Evolutionary conservation across 2,797 vertebrate species (phyloP).

Genomic region (Hoplostethus atlanticus): DNA sequence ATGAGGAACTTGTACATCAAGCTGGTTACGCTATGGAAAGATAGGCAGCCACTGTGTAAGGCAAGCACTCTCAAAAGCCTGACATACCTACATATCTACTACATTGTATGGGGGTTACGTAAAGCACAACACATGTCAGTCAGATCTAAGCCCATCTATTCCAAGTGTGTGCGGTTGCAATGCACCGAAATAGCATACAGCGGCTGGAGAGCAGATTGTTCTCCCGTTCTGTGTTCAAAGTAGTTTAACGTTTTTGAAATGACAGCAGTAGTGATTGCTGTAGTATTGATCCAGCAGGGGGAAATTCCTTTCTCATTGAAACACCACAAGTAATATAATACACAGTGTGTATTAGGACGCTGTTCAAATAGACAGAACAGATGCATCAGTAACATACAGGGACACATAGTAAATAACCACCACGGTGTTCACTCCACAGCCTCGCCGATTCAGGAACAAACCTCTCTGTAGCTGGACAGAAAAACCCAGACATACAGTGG

Average conservation of each 20-base stretch:
- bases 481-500: too few relatives aligned
- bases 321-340: neutral
- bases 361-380: too few relatives aligned
- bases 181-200: constrained; percentile 12
- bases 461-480: too few relatives aligned
- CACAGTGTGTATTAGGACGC: too few relatives aligned
- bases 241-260: neutral
- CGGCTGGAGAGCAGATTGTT: neutral
- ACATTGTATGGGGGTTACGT: constrained; percentile 3
- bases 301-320: neutral
- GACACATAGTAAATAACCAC: neutral
- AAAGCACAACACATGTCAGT: constrained; percentile 20
- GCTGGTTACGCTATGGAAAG: neutral
- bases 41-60: neutral
- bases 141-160: neutral
- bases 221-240: neutral
- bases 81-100: neutral
- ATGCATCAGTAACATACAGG: neutral
- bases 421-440: neutral
- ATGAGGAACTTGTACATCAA: neutral
- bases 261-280: constrained; percentile 1
- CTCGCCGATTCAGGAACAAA: too few relatives aligned
- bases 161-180: neutral
- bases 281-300: neutral
- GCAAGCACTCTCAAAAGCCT: neutral